Evolutionary conservation across 2,797 vertebrate species (phyloP), one percentile per base, ranked within the genome.

Genomic region (Naso thynnoides): DNA sequence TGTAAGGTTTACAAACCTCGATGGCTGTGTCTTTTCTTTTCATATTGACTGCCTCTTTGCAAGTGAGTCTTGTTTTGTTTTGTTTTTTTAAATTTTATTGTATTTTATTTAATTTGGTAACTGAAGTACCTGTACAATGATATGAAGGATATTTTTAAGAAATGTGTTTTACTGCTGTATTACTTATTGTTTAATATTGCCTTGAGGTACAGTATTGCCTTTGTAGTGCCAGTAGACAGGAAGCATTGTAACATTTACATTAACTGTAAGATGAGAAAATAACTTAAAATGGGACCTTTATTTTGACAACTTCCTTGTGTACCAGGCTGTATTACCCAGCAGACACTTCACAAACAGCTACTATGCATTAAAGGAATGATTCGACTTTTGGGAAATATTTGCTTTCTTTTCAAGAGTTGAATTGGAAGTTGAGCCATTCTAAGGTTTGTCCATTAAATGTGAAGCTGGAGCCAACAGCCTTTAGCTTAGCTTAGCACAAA

Each of bases 61-160:
- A 69, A 53, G 59, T 68, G 31, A 87, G 24, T 84, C n/a, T 73
- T 58, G 5, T 72, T 72, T 76, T 78, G 78, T 86, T 69, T n/a
- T n/a, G n/a, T n/a, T n/a, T n/a, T n/a, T n/a, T n/a, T n/a, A n/a
- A n/a, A 66, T 85, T 73, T 70, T 76, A 59, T 78, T 77, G 21
- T 91, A 81, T 89, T 90, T 87, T 88, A 89, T 92, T 89, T 91
- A 83, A 86, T 82, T 57, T 55, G 61, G 56, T 84, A 27, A 57
- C 71, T 88, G 66, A 84, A 59, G 50, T 71, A 65, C 56, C 84
- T 92, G 84, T 86, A 80, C 49, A 85, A 85, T 85, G 42, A 23
- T 18, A 54, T 48, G 26, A 78, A 66, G 41, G 11, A 53, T 83
- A 78, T 88, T 91, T 85, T 83, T 58, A 66, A 68, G 55, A 54